Evolutionary conservation across 2,113 vertebrate genomes (phyloP).

Genomic region (Ia io): DNA sequence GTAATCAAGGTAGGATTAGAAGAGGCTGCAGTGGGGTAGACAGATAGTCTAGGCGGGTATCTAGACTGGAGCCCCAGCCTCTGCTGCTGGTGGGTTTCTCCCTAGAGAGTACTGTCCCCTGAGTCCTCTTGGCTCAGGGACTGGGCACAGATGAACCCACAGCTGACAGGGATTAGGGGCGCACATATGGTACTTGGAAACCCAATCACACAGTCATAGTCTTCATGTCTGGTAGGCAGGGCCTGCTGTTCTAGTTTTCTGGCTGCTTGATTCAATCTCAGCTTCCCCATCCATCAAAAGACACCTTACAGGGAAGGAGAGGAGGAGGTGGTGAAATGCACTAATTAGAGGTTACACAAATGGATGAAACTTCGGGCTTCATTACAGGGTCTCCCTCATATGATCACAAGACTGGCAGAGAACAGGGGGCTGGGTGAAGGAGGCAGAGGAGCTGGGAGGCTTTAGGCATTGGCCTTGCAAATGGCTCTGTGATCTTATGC

Average conservation of each 20-base stretch:
- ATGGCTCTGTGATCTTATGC: conserved; percentile 58
- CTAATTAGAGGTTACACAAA: conserved; percentile 5
- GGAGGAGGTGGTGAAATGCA: background rate
- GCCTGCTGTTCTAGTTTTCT: background rate
- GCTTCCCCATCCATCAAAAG: background rate
- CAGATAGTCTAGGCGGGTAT: background rate
- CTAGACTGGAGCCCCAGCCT: background rate
- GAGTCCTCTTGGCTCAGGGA: background rate
- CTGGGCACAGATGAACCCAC: too few relatives aligned
- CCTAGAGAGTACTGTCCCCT: background rate
- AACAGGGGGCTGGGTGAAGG: background rate
- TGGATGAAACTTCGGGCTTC: background rate
- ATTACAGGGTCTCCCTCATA: background rate
- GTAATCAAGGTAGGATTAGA: background rate
- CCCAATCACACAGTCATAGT: background rate
- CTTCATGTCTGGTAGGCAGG: background rate
- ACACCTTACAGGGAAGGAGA: background rate
- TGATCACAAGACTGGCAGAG: background rate
- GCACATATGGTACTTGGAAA: background rate
- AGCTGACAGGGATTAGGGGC: background rate
- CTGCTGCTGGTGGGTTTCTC: background rate
- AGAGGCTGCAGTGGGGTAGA: background rate
- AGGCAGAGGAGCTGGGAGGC: background rate
- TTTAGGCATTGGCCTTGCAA: conserved; percentile 20
- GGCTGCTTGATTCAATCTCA: background rate